Evolutionary conservation across 2,888 invertebrate genomes (phyloP).

Genomic region (Platycheirus rosarum): DNA sequence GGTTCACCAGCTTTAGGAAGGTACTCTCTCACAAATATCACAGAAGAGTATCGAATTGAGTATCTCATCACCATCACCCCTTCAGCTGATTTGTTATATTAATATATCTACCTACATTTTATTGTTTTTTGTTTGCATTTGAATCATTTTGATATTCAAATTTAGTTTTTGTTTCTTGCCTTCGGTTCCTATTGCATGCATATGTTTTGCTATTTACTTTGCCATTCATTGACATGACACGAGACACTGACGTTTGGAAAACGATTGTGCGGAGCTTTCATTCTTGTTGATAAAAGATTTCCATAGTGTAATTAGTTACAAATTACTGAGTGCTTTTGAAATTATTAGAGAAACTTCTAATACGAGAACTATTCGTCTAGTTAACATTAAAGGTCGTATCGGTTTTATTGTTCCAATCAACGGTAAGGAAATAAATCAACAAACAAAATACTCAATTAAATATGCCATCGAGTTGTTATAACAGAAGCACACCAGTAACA

Average conservation of each 20-base stretch:
- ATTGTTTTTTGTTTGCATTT: not conserved
- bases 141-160: slow-evolving; percentile 11
- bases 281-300: slow-evolving; percentile 46
- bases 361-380: not conserved
- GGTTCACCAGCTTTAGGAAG: slow-evolving; percentile 5
- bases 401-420: slow-evolving; percentile 26
- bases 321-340: slow-evolving; percentile 18
- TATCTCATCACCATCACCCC: slow-evolving; percentile 19
- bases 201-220: slow-evolving; percentile 5
- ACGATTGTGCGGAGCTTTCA: slow-evolving; percentile 19
- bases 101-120: not conserved
- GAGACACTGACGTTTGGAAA: slow-evolving; percentile 16
- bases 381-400: slow-evolving; percentile 35
- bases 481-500: slow-evolving; percentile 9
- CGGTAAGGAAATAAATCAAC: slow-evolving; percentile 26
- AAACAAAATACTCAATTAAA: slow-evolving; percentile 20
- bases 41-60: slow-evolving; percentile 16
- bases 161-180: slow-evolving; percentile 4
- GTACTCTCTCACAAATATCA: slow-evolving; percentile 20
- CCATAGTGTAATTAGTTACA: slow-evolving; percentile 24
- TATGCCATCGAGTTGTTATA: slow-evolving; percentile 31
- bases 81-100: slow-evolving; percentile 42
- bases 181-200: slow-evolving; percentile 5
- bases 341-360: slow-evolving; percentile 8
- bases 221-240: slow-evolving; percentile 1